Evolutionary conservation across 2,888 invertebrate species (phyloP).

Genomic region (Euzophera pinguis): DNA sequence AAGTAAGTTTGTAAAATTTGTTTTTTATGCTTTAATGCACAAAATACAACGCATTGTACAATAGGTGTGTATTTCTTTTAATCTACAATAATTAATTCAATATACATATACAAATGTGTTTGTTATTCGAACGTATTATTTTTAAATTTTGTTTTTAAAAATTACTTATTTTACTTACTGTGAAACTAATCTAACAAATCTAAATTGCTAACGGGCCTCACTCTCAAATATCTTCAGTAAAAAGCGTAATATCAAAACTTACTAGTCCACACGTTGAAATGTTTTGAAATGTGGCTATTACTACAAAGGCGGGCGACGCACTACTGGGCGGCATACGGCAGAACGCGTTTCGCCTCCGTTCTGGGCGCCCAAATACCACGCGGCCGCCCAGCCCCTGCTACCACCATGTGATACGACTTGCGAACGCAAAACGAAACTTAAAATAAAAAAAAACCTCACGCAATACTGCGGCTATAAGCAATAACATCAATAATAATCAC

Average conservation of each 20-base stretch:
- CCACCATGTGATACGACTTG: slow-evolving; percentile 37
- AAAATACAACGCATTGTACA: too few species aligned
- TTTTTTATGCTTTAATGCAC: too few species aligned
- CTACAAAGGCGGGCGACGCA: slow-evolving; percentile 36
- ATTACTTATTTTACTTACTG: too few species aligned
- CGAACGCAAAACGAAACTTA: slow-evolving; percentile 23
- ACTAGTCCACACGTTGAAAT: not conserved
- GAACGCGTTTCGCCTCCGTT: slow-evolving; percentile 53
- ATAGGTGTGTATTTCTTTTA: too few species aligned
- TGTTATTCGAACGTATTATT: too few species aligned
- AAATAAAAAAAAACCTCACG: slow-evolving; percentile 17
- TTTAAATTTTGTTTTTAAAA: too few species aligned
- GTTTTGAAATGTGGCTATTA: not conserved
- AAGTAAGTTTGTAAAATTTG: too few species aligned
- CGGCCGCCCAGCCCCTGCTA: slow-evolving; percentile 16
- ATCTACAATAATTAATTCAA: too few species aligned
- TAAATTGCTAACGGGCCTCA: too few species aligned
- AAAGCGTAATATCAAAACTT: not conserved
- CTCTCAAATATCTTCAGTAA: too few species aligned
- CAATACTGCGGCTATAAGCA: slow-evolving; percentile 34
- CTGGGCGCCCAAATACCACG: slow-evolving; percentile 35
- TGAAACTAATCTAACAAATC: too few species aligned
- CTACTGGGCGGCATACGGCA: slow-evolving; percentile 55
- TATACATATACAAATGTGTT: too few species aligned
- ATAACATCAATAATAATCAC: slow-evolving; percentile 25